These are phyloP conservation scores for Takifugu flavidus DNA, from an alignment of 2,113 vertebrate species.

Conservation along the genomic window DNA sequence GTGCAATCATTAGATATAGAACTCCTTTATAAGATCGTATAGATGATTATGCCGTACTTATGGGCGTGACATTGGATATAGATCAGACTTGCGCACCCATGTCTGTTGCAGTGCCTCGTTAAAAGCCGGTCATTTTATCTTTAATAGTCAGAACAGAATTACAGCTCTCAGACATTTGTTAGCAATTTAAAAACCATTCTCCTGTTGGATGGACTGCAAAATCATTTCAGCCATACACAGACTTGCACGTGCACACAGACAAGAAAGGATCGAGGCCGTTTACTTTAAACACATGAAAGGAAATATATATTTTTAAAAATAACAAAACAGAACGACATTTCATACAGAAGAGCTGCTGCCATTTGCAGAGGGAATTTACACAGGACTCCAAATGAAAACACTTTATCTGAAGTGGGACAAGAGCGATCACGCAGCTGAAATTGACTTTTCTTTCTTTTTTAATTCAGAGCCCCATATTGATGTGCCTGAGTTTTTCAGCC, in stretches of 20 bases:
- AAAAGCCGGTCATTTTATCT: too few species aligned
- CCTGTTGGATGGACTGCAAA: too few species aligned
- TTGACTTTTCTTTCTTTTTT: neutral
- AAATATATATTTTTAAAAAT: constrained; percentile 93
- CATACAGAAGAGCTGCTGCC: constrained; percentile 87
- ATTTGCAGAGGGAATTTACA: constrained; percentile 93
- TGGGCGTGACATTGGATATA: too few species aligned
- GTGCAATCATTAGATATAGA: too few species aligned
- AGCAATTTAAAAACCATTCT: too few species aligned
- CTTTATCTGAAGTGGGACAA: constrained; percentile 53
- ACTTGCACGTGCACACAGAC: neutral
- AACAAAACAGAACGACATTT: constrained; percentile 70
- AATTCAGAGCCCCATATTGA: neutral
- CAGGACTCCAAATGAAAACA: constrained; percentile 71
- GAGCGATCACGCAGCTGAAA: constrained; percentile 15
- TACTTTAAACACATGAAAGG: constrained; percentile 96
- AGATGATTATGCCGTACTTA: too few species aligned
- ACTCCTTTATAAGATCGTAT: too few species aligned
- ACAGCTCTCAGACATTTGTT: too few species aligned
- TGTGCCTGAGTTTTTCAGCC: constrained; percentile 1
- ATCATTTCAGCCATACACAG: neutral
- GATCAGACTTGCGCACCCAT: too few species aligned
- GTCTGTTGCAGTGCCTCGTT: too few species aligned
- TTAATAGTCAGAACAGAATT: too few species aligned
- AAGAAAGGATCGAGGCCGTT: constrained; percentile 49